Conservation (phyloP, 2,113 vertebrate genomes). For the Nothobranchius furzeri region DNA sequence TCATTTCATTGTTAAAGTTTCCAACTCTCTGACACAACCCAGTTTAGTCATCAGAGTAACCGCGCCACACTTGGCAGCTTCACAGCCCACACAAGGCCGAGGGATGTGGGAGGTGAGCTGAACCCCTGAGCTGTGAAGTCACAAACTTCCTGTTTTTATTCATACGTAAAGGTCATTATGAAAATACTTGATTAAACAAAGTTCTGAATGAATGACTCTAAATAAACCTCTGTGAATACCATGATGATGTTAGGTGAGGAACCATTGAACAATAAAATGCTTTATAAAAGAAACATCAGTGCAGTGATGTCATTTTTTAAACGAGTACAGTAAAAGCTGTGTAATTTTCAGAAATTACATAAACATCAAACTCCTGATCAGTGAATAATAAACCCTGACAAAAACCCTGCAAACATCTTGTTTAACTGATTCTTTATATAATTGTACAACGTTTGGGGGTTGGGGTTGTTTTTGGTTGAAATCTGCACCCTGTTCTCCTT, state of each 20-base stretch:
- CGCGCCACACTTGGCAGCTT: not conserved
- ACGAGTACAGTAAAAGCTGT: too few species aligned
- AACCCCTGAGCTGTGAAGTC: not conserved
- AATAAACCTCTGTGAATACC: not conserved
- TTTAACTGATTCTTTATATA: not conserved
- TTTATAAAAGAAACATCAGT: not conserved
- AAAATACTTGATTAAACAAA: not conserved
- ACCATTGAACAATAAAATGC: not conserved
- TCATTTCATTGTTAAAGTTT: not conserved
- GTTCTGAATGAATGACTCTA: not conserved
- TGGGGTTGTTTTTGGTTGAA: not conserved
- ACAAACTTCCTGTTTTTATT: not conserved
- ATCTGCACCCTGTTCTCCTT: conserved; percentile 5
- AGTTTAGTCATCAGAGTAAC: not conserved
- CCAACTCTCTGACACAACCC: not conserved
- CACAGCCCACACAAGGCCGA: not conserved
- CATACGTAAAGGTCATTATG: not conserved
- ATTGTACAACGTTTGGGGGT: too few species aligned
- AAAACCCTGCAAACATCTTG: not conserved
- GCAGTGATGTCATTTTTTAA: too few species aligned
- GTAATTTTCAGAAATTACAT: not conserved
- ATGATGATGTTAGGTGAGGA: not conserved
- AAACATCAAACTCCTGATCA: not conserved
- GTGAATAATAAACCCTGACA: not conserved
- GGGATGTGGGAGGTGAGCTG: not conserved